Percentiles rank a stretch among this genome's conserved stretches.
These are phyloP conservation scores for Malurus alboscapulatus DNA, from an alignment of 2,113 vertebrate species.

Conservation along the genomic window DNA sequence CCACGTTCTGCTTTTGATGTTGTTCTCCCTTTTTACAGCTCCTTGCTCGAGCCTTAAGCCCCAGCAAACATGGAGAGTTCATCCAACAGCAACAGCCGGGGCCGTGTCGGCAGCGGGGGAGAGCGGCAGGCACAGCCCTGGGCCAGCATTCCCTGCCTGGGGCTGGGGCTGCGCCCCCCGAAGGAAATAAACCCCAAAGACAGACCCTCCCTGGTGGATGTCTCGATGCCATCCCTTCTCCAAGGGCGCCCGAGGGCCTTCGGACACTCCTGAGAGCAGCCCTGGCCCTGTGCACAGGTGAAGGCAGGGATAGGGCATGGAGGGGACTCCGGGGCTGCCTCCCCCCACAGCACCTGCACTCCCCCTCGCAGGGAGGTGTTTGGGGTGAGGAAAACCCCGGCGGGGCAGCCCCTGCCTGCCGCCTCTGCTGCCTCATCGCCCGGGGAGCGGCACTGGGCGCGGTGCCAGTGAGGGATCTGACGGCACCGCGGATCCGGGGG, in stretches of 20 bases:
- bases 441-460: accelerated
- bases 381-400: accelerated
- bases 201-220: accelerated
- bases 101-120: neutral
- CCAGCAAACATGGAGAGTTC: neutral
- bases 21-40: neutral
- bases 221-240: neutral
- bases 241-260: neutral
- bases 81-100: neutral
- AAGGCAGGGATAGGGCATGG: accelerated
- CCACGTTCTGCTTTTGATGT: neutral
- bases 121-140: neutral
- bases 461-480: neutral
- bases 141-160: accelerated
- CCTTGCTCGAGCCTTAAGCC: neutral
- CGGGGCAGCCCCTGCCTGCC: accelerated
- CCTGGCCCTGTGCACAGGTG: accelerated
- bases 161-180: neutral
- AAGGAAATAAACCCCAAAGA: neutral
- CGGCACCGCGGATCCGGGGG: neutral
- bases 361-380: accelerated
- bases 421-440: accelerated
- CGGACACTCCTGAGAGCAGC: accelerated
- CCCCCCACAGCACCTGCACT: accelerated
- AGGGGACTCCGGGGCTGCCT: neutral